Evolutionary conservation across 2,888 invertebrate genomes (phyloP).

Genomic region (Lepidochitona cinerea): DNA sequence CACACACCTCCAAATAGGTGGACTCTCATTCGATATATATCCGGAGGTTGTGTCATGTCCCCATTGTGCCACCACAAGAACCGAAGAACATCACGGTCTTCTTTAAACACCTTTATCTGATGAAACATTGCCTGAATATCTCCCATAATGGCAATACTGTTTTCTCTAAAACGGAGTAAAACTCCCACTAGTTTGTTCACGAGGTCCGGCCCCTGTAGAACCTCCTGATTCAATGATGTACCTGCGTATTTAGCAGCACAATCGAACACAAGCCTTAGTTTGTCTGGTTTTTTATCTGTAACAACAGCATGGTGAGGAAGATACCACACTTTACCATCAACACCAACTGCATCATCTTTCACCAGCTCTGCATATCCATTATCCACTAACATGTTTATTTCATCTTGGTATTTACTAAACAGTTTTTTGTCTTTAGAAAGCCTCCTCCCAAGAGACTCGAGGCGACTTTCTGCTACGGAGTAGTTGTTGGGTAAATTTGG

Average conservation of each 20-base stretch:
- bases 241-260: slow-evolving; percentile 22
- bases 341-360: background rate
- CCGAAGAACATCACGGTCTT: slow-evolving; percentile 18
- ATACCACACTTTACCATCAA: too few species aligned
- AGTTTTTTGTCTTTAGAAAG: too few species aligned
- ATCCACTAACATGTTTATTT: too few species aligned
- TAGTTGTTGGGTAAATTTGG: too few species aligned
- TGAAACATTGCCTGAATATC: slow-evolving; percentile 29
- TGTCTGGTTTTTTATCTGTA: slow-evolving; percentile 16
- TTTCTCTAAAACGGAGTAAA: slow-evolving; percentile 23
- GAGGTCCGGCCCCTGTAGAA: slow-evolving; percentile 23
- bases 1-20: slow-evolving; percentile 9
- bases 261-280: slow-evolving; percentile 27
- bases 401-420: too few species aligned
- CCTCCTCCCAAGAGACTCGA: too few species aligned
- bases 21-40: slow-evolving; percentile 6
- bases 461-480: too few species aligned
- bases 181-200: slow-evolving; percentile 25
- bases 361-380: too few species aligned
- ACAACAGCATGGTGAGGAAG: too few species aligned
- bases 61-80: slow-evolving; percentile 17
- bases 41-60: background rate
- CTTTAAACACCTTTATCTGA: slow-evolving; percentile 13
- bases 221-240: slow-evolving; percentile 22
- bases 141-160: slow-evolving; percentile 15